Evolutionary conservation across 2,888 invertebrate species (phyloP).

Genomic region (Eilema sororculum): DNA sequence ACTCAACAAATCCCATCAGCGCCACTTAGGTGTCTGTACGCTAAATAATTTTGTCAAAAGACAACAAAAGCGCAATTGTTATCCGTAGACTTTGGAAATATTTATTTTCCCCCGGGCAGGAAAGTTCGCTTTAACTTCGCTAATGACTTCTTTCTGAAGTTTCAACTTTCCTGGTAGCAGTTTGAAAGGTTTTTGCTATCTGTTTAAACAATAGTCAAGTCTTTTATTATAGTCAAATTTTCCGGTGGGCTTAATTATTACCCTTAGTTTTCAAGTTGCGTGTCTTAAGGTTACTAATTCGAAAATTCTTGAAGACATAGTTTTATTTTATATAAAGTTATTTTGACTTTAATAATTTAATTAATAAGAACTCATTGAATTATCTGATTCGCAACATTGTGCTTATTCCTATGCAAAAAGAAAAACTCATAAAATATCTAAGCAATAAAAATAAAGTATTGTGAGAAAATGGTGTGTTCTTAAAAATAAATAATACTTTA

Average conservation of each 20-base stretch:
- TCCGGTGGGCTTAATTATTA: conserved; percentile 46
- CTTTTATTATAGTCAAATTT: conserved; percentile 70
- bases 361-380: no score
- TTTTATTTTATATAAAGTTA: conserved; percentile 16
- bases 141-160: conserved; percentile 83
- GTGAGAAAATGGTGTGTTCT: no score
- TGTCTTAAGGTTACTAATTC: conserved; percentile 32
- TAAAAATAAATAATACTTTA: no score
- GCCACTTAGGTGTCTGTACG: conserved; percentile 53
- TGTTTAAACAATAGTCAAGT: conserved; percentile 74
- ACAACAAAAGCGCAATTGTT: conserved; percentile 74
- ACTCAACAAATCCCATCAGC: conserved; percentile 53
- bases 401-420: no score
- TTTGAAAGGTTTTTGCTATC: conserved; percentile 76
- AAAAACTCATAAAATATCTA: no score
- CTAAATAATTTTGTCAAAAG: conserved; percentile 66
- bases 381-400: no score
- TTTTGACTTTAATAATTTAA: no score
- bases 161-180: conserved; percentile 72
- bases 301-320: conserved; percentile 31
- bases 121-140: conserved; percentile 76
- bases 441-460: no score
- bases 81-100: conserved; percentile 76
- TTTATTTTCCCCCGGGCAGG: conserved; percentile 75
- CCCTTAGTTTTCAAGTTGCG: conserved; percentile 29